A percentile compares a stretch with the other conserved stretches of the same genome.
These are phyloP conservation scores for Gymnodraco acuticeps DNA, from an alignment of 2,797 vertebrate genomes.

Conservation along the genomic window DNA sequence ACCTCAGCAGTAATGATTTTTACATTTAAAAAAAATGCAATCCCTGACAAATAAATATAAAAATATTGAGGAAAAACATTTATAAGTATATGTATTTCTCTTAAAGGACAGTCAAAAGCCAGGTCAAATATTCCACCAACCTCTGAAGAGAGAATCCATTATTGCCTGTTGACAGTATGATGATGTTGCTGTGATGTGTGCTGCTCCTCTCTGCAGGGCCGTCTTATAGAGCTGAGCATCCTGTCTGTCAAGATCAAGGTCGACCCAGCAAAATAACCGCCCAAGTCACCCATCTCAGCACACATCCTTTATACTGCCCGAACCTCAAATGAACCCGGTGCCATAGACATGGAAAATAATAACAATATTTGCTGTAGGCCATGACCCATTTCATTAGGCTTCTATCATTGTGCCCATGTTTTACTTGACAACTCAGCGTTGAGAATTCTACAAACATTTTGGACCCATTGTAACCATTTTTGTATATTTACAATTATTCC, in stretches of 20 bases:
- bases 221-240: constrained; percentile 31
- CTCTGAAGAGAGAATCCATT: constrained; percentile 63
- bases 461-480: neutral
- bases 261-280: neutral
- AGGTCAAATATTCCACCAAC: constrained; percentile 57
- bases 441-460: neutral
- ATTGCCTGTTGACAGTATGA: neutral
- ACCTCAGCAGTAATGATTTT: neutral
- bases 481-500: neutral
- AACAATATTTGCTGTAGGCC: rapidly evolving
- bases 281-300: constrained; percentile 9
- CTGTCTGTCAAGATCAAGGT: constrained; percentile 15
- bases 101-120: neutral
- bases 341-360: neutral
- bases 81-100: too few species aligned
- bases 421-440: neutral
- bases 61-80: neutral
- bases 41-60: neutral
- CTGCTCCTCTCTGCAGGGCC: neutral
- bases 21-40: neutral
- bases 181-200: constrained; percentile 2
- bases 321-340: neutral
- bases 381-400: neutral
- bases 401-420: neutral
- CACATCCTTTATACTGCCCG: constrained; percentile 4